Percentiles rank a stretch among this genome's conserved stretches.
phyloP scores from a whole-genome alignment of 2,888 invertebrate species.

The Latrodectus elegans region DNA sequence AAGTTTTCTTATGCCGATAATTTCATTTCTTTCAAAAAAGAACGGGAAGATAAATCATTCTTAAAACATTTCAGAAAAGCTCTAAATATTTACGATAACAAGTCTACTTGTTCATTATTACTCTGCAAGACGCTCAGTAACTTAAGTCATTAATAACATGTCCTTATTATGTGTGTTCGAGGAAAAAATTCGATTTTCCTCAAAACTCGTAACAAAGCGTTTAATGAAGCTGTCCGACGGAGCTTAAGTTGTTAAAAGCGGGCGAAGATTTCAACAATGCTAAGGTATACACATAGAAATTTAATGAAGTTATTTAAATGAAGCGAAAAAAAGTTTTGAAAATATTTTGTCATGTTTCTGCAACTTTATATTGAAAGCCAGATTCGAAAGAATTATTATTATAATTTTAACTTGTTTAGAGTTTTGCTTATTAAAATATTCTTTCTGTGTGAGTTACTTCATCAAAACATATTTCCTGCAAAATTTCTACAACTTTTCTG shows the following conservation, averaged over 20 bases:
- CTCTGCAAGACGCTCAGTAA: background rate
- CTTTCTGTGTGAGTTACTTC: too few species aligned
- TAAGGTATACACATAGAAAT: background rate
- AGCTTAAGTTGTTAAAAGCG: background rate
- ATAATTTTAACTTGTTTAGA: background rate
- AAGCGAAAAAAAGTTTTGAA: constrained; percentile 2
- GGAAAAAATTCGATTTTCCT: background rate
- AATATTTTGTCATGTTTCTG: background rate
- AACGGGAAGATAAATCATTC: background rate
- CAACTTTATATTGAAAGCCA: background rate
- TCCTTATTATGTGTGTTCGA: background rate
- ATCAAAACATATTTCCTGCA: too few species aligned
- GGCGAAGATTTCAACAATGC: background rate
- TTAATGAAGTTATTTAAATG: background rate
- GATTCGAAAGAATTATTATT: background rate
- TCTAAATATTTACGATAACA: constrained; percentile 5
- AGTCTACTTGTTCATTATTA: background rate
- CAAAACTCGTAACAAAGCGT: background rate
- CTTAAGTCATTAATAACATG: background rate
- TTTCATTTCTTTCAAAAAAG: too few species aligned
- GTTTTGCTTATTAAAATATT: too few species aligned
- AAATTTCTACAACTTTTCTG: too few species aligned
- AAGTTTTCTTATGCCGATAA: too few species aligned
- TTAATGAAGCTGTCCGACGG: background rate
- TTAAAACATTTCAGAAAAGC: background rate